Conservation (phyloP, 2,888 invertebrate genomes). For the Drosophila paracracens region DNA sequence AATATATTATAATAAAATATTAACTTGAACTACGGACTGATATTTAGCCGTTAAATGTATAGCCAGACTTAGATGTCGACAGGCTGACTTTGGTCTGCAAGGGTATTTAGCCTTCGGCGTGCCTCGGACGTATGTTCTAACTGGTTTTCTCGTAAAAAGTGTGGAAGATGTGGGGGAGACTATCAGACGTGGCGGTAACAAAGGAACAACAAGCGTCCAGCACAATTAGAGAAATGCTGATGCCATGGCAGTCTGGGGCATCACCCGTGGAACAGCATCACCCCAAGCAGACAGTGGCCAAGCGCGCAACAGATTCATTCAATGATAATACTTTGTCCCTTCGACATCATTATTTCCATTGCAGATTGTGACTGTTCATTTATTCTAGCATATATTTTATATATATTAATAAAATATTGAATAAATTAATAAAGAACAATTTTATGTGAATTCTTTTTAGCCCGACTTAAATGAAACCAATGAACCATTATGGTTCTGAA, state of each 20-base stretch:
- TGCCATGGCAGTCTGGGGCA: not conserved
- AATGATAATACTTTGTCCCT: not conserved
- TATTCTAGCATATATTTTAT: not conserved
- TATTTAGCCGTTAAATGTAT: not conserved
- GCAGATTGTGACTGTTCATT: not conserved
- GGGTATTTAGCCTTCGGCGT: not conserved
- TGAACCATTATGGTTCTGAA: not conserved
- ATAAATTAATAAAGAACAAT: not conserved
- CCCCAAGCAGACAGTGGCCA: slow-evolving; percentile 1
- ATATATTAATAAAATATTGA: not conserved
- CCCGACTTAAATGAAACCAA: not conserved
- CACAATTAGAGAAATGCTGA: slow-evolving; percentile 9
- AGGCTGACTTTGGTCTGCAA: not conserved
- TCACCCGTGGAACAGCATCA: slow-evolving; percentile 1
- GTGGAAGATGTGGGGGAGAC: not conserved
- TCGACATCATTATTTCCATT: not conserved
- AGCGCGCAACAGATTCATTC: slow-evolving; percentile 1
- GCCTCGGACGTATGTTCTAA: not conserved
- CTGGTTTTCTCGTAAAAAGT: slow-evolving; percentile 1
- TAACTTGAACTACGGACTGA: not conserved
- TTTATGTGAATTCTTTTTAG: not conserved
- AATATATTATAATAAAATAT: not conserved
- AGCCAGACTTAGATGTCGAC: not conserved
- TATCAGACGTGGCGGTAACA: slow-evolving; percentile 3
- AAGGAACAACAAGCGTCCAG: slow-evolving; percentile 11